Evolutionary conservation across 1,140 invertebrate genomes (phyloP).

Genomic region (Trissolcus basalis): DNA sequence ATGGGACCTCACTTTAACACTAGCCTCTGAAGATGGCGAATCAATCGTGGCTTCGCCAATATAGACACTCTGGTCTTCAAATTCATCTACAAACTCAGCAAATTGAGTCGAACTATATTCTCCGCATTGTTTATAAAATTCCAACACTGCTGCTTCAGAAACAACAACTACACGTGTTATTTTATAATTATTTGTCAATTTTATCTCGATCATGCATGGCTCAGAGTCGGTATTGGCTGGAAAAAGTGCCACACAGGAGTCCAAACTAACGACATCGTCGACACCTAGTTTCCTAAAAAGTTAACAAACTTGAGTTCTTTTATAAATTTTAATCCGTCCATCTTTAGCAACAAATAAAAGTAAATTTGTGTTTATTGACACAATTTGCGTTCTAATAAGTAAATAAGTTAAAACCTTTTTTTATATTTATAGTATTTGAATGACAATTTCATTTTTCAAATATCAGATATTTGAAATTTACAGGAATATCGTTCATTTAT

Average conservation of each 20-base stretch:
- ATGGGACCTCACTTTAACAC: constrained; percentile 67
- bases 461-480: no score
- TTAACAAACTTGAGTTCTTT: neutral
- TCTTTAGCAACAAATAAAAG: no score
- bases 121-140: constrained; percentile 74
- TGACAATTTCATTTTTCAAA: no score
- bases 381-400: no score
- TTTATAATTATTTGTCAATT: constrained; percentile 65
- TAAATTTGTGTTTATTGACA: no score
- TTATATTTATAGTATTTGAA: no score
- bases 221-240: constrained; percentile 53
- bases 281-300: constrained; percentile 61
- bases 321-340: neutral
- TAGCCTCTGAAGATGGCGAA: constrained; percentile 68
- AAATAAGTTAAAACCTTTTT: no score
- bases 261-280: constrained; percentile 66
- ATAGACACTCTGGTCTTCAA: constrained; percentile 68
- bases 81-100: constrained; percentile 73
- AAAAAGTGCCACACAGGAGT: constrained; percentile 66
- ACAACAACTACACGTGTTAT: constrained; percentile 68
- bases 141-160: constrained; percentile 72
- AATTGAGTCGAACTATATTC: constrained; percentile 71
- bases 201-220: constrained; percentile 67
- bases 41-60: constrained; percentile 65
- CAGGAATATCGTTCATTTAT: no score